A percentile compares a stretch with the other conserved stretches of the same genome.
Conservation (phyloP, 2,888 invertebrate species). For the Leucophenga montana region DNA sequence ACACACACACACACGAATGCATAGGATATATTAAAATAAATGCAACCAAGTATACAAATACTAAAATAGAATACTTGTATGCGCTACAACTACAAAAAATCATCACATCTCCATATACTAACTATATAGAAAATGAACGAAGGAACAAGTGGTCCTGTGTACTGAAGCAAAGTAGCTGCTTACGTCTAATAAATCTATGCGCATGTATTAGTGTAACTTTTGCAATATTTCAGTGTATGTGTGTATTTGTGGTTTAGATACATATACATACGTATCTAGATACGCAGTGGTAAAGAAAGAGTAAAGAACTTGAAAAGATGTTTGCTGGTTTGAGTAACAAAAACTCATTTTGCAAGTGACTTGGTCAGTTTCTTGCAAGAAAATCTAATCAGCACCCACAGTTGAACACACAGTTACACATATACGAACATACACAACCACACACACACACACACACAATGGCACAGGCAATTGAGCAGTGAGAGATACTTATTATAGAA, state of each 20-base stretch:
- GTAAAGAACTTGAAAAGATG: slow-evolving; percentile 8
- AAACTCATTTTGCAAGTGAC: slow-evolving; percentile 21
- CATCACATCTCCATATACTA: slow-evolving; percentile 4
- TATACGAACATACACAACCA: slow-evolving; percentile 19
- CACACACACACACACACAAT: slow-evolving; percentile 21
- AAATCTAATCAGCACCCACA: slow-evolving; percentile 56
- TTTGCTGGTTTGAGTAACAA: slow-evolving; percentile 9
- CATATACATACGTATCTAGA: background rate
- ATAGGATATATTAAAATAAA: background rate
- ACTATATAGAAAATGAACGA: background rate
- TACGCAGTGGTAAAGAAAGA: background rate
- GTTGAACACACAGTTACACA: slow-evolving; percentile 10
- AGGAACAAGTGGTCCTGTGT: background rate
- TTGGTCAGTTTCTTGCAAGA: slow-evolving; percentile 57
- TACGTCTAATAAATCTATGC: slow-evolving; percentile 17
- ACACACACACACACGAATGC: slow-evolving; percentile 46
- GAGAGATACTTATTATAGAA: background rate
- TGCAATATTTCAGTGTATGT: slow-evolving; percentile 13
- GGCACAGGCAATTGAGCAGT: no score
- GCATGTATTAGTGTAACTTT: slow-evolving; percentile 16
- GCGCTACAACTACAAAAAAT: slow-evolving; percentile 18
- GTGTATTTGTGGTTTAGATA: slow-evolving; percentile 8
- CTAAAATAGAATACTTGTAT: no score
- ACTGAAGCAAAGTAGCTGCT: slow-evolving; percentile 20
- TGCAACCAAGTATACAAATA: background rate